These are phyloP conservation scores for Monodelphis domestica DNA, from an alignment of 2,797 vertebrate genomes.

Conservation along the genomic window DNA sequence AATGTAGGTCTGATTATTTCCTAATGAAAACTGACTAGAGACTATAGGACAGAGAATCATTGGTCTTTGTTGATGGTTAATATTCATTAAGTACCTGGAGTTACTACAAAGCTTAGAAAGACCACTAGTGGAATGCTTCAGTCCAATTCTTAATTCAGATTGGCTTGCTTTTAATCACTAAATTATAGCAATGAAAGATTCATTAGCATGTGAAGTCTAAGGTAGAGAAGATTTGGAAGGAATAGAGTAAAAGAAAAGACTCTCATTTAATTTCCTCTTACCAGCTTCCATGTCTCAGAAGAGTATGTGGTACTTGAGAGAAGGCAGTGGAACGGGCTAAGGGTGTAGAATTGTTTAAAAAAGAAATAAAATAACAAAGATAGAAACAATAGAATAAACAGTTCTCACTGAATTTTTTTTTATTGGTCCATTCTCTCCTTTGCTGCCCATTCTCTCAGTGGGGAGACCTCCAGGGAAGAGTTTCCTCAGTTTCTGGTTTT, in stretches of 20 bases:
- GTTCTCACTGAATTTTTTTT: neutral
- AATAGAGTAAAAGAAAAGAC: neutral
- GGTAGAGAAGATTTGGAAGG: neutral
- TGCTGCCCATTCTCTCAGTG: neutral
- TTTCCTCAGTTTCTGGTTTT: constrained; percentile 15
- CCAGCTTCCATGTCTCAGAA: neutral
- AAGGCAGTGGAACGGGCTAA: neutral
- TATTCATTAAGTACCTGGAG: constrained; percentile 9
- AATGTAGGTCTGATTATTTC: constrained; percentile 66
- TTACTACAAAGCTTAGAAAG: constrained; percentile 29
- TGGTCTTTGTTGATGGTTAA: constrained; percentile 26
- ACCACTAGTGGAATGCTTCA: neutral
- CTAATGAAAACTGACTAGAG: constrained; percentile 60
- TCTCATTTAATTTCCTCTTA: neutral
- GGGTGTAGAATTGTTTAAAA: neutral
- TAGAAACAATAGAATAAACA: neutral
- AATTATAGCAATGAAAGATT: neutral
- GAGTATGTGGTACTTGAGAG: neutral
- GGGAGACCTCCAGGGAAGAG: neutral
- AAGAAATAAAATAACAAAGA: constrained; percentile 14
- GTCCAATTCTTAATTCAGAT: neutral
- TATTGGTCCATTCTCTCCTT: constrained; percentile 14
- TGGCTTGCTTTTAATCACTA: constrained; percentile 24
- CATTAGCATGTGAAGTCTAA: neutral
- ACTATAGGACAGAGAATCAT: constrained; percentile 42